Conservation (phyloP, 2,888 invertebrate species). For the Drosophila falleni region DNA sequence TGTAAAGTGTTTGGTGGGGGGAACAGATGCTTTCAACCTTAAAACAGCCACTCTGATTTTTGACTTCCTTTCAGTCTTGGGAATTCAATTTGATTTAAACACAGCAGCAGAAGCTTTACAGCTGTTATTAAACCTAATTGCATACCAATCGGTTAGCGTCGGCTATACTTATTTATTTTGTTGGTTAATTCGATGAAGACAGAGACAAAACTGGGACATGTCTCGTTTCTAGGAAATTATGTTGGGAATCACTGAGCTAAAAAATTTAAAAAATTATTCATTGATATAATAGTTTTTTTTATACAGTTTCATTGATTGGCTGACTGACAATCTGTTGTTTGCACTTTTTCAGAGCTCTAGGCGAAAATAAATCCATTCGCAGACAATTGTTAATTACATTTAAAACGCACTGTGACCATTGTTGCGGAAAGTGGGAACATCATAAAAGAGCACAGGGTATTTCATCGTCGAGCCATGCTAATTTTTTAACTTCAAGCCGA, state of each 20-base stretch:
- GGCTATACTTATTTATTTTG: neutral
- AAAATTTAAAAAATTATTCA: neutral
- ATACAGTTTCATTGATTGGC: too few species aligned
- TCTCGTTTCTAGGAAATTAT: neutral
- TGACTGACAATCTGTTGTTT: neutral
- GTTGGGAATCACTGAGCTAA: neutral
- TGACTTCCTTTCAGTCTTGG: conserved; percentile 2
- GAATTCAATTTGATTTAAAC: conserved; percentile 29
- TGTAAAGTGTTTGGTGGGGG: conserved; percentile 17
- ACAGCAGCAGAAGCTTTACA: conserved; percentile 7
- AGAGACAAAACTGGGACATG: neutral
- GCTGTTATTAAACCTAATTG: conserved; percentile 33
- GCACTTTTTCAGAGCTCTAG: neutral
- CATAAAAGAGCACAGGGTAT: neutral
- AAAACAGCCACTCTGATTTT: conserved; percentile 22
- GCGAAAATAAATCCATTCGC: too few species aligned
- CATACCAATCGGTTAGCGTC: conserved; percentile 23
- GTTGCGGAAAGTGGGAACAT: neutral
- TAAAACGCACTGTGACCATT: too few species aligned
- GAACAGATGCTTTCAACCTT: conserved; percentile 36
- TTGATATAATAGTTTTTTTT: neutral
- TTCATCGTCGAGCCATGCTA: neutral
- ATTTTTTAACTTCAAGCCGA: neutral
- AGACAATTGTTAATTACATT: too few species aligned
- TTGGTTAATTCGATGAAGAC: neutral